Evolutionary conservation across 2,888 invertebrate species (phyloP).

Genomic region (Calephelis perditalis): DNA sequence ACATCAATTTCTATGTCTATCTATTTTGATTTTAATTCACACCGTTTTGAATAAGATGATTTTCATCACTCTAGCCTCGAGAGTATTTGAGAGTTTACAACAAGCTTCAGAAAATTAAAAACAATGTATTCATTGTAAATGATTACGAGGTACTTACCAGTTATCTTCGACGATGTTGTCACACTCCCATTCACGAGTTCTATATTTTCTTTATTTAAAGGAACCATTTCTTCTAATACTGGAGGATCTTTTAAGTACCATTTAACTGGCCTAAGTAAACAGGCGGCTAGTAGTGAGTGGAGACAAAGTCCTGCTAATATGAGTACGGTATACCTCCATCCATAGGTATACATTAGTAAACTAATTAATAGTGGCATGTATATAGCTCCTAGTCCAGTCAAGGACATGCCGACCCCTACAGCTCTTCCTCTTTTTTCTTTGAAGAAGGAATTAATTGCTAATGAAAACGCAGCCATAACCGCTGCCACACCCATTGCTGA

Average conservation of each 20-base stretch:
- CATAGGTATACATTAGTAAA: slow-evolving; percentile 72
- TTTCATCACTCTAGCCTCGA: too few species aligned
- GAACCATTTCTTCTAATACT: slow-evolving; percentile 48
- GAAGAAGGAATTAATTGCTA: slow-evolving; percentile 83
- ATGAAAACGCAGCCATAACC: slow-evolving; percentile 78
- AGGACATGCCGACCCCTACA: slow-evolving; percentile 80
- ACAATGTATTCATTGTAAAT: slow-evolving; percentile 2
- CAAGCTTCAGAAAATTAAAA: too few species aligned
- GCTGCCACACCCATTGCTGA: slow-evolving; percentile 80
- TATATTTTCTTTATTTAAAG: slow-evolving; percentile 49
- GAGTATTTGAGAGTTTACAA: too few species aligned
- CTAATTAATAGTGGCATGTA: slow-evolving; percentile 80
- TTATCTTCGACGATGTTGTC: slow-evolving; percentile 43
- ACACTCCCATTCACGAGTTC: slow-evolving; percentile 53
- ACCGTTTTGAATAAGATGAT: too few species aligned
- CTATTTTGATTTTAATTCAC: too few species aligned
- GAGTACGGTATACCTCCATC: slow-evolving; percentile 79
- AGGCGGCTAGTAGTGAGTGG: slow-evolving; percentile 78
- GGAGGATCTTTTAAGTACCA: slow-evolving; percentile 77
- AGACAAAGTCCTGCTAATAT: slow-evolving; percentile 80
- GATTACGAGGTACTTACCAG: slow-evolving; percentile 37
- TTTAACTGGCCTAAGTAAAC: slow-evolving; percentile 81
- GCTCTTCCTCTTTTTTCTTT: slow-evolving; percentile 80
- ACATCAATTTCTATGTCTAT: too few species aligned
- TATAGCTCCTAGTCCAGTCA: slow-evolving; percentile 83